These are phyloP conservation scores for Alouatta palliata DNA, from an alignment of 2,113 vertebrate species.

Conservation along the genomic window DNA sequence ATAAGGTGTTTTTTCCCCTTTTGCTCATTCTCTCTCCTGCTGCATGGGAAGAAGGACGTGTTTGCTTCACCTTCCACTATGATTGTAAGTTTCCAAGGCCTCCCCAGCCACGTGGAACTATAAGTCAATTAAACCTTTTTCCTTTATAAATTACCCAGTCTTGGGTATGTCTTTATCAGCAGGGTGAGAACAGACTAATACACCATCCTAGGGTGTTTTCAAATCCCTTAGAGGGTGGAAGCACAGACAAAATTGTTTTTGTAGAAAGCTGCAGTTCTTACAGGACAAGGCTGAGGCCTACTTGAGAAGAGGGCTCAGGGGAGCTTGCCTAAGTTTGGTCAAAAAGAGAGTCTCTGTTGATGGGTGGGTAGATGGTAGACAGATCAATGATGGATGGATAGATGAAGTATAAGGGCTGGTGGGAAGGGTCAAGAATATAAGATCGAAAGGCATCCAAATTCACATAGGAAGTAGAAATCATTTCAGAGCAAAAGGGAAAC, in stretches of 20 bases:
- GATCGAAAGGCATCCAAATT: background rate
- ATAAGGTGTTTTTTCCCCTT: too few species aligned
- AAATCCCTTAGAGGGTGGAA: background rate
- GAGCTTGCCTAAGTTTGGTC: background rate
- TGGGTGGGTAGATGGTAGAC: background rate
- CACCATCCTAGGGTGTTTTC: background rate
- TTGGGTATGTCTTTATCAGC: too few species aligned
- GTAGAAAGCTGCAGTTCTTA: background rate
- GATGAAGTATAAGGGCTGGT: background rate
- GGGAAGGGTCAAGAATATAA: background rate
- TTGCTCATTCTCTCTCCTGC: too few species aligned
- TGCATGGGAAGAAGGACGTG: too few species aligned
- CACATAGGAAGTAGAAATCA: background rate
- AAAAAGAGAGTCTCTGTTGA: background rate
- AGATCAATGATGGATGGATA: too few species aligned
- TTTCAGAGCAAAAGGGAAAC: background rate
- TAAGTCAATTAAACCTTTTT: too few species aligned
- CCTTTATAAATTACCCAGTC: too few species aligned
- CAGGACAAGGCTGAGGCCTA: background rate
- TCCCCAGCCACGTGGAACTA: too few species aligned
- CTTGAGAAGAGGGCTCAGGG: background rate
- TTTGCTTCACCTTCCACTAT: too few species aligned
- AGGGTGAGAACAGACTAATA: too few species aligned
- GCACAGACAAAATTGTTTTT: background rate
- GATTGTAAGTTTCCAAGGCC: too few species aligned